These are phyloP conservation scores for Bursaphelenchus okinawaensis DNA, from an alignment of 2,888 invertebrate genomes.

Conservation along the genomic window DNA sequence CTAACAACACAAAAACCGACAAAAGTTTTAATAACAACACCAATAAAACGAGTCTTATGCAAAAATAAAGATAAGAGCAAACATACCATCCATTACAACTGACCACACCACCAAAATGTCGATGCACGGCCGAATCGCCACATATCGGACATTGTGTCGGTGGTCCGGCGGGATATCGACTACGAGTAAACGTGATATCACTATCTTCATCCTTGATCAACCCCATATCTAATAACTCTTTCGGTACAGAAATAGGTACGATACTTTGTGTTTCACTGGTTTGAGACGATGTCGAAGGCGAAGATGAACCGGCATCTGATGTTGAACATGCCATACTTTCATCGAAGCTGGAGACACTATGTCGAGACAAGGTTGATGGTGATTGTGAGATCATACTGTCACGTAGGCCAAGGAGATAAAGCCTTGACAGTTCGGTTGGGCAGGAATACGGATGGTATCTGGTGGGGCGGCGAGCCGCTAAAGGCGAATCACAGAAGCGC, in stretches of 20 bases:
- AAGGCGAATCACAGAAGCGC: neutral
- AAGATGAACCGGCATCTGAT: neutral
- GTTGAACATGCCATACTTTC: neutral
- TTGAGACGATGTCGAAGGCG: neutral
- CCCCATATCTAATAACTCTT: neutral
- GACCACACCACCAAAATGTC: constrained; percentile 14
- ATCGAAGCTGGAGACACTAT: neutral
- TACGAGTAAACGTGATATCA: neutral
- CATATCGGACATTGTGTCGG: constrained; percentile 11
- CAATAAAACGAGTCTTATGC: too few relatives aligned
- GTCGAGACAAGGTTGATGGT: neutral
- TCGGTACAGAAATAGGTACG: neutral
- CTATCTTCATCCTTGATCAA: neutral
- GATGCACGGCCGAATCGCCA: constrained; percentile 13
- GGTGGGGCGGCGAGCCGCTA: neutral
- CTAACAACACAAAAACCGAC: too few relatives aligned
- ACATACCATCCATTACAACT: constrained; percentile 14
- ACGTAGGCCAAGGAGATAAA: neutral
- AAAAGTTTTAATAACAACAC: too few relatives aligned
- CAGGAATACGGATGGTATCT: neutral
- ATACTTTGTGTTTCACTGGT: neutral
- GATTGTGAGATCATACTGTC: neutral
- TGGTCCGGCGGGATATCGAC: constrained; percentile 5
- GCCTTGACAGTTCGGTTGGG: neutral
- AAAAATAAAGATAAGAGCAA: too few relatives aligned